Evolutionary conservation across 2,113 vertebrate genomes (phyloP).

Genomic region (Hiodon tergisus): DNA sequence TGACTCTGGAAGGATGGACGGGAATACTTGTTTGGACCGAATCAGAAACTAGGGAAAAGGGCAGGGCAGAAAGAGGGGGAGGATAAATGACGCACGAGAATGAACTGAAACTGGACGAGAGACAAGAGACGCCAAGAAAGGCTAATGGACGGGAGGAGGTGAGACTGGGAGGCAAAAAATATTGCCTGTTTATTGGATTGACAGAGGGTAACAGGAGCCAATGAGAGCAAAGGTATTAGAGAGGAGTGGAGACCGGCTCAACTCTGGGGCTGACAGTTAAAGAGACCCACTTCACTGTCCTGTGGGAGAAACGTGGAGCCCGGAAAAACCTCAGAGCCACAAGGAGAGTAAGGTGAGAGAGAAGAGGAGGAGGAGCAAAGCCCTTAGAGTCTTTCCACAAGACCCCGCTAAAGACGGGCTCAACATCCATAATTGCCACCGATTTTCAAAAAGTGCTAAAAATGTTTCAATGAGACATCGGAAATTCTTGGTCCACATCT

Average conservation of each 20-base stretch:
- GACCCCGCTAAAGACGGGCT: neutral
- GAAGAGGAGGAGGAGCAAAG: neutral
- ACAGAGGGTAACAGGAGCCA: conserved; percentile 39
- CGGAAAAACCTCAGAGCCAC: neutral
- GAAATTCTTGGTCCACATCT: conserved; percentile 28
- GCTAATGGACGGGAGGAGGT: neutral
- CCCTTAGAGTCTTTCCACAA: neutral
- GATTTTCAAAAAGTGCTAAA: too few species aligned
- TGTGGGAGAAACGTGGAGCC: neutral
- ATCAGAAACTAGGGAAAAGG: conserved; percentile 2
- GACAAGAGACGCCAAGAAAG: neutral
- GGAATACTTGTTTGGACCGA: neutral
- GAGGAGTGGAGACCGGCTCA: neutral
- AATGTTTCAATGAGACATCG: neutral
- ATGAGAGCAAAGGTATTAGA: conserved; percentile 32
- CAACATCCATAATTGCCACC: neutral
- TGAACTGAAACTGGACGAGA: neutral
- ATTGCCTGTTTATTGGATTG: neutral
- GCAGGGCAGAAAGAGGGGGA: neutral
- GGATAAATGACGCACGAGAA: neutral
- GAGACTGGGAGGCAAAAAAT: conserved; percentile 6
- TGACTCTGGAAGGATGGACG: conserved; percentile 2
- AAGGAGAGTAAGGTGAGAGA: neutral
- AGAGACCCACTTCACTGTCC: neutral
- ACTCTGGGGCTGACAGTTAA: neutral